Conservation (phyloP, 1,140 invertebrate species). For the Polyergus mexicanus region DNA sequence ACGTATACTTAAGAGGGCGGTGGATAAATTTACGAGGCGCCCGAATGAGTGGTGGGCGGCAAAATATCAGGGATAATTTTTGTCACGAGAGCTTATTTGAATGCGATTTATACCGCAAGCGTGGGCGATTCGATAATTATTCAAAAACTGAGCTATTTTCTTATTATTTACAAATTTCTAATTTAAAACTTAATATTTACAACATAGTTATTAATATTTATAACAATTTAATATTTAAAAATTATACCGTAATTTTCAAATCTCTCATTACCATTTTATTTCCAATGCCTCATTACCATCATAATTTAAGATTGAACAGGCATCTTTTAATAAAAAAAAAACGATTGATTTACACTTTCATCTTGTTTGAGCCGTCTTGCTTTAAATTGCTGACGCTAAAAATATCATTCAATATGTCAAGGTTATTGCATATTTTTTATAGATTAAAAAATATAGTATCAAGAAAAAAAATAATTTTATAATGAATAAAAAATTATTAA, state of each 20-base stretch:
- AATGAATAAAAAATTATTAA: not conserved
- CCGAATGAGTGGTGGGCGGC: constrained; percentile 43
- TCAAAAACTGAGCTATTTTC: constrained; percentile 7
- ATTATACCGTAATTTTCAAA: not conserved
- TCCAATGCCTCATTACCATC: not conserved
- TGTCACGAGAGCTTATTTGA: constrained; percentile 12
- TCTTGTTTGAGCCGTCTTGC: not conserved
- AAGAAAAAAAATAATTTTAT: not conserved
- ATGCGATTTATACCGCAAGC: constrained; percentile 11
- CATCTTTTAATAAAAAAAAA: not conserved
- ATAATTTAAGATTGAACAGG: not conserved
- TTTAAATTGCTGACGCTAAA: not conserved
- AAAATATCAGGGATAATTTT: constrained; percentile 47
- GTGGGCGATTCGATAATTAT: constrained; percentile 33
- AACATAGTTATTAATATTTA: too few relatives aligned
- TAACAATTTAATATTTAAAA: constrained; percentile 4
- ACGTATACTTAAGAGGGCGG: constrained; percentile 37
- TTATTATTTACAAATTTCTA: not conserved
- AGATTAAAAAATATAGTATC: not conserved
- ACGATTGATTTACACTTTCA: not conserved
- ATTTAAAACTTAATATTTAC: constrained; percentile 8
- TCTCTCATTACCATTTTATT: not conserved
- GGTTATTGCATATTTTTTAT: not conserved
- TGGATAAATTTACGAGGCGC: constrained; percentile 63
- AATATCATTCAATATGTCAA: not conserved